Evolutionary conservation across 2,113 vertebrate genomes (phyloP), one percentile per base, ranked within the genome.

Genomic region (Zootoca vivipara): DNA sequence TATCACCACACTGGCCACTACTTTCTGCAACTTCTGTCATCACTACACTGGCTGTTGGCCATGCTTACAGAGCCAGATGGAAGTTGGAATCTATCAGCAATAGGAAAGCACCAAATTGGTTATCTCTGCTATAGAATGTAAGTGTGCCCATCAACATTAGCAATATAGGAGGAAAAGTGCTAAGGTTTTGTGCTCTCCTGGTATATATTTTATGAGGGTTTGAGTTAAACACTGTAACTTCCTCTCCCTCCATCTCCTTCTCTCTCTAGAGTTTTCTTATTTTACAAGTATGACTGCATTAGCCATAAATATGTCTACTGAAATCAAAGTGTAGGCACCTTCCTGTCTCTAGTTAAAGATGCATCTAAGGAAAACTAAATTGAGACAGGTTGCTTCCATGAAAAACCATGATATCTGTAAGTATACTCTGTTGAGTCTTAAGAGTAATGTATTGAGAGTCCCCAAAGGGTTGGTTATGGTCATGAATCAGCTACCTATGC

Each of bases 131-230:
- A 64, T 94, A 87, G 91, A 91, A 89, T 78, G 69, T 16, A 2
- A 62, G 15, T 58, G 30, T 58, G 52, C 78, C 62, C 30, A 58
- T 62, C 13, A 18, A 20, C 1, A 62, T 20, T 20, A 62, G 58
- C 58, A 16, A 87, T 75, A 22, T 77, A 87, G 42, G 79, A 82
- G 52, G 88, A 88, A 88, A 72, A 85, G 52, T 88, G 91, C 88
- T 89, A 89, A 82, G 22, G 75, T 94, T 89, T 93, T 92, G 81
- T 79, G 16, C 10, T 84, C 26, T 30, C 58, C 64, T 92, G 3
- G n/a, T 56, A 52, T 79, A 74, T 89, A 91, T 93, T 93, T 84
- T 58, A 92, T 74, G 16, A 16, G 82, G 18, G 92, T 92, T 94
- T 93, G 7, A 9, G 72, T 65, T 75, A 40, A 85, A n/a, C 24